phyloP scores from a whole-genome alignment of 2,888 invertebrate genomes.

The Idaea aversata region DNA sequence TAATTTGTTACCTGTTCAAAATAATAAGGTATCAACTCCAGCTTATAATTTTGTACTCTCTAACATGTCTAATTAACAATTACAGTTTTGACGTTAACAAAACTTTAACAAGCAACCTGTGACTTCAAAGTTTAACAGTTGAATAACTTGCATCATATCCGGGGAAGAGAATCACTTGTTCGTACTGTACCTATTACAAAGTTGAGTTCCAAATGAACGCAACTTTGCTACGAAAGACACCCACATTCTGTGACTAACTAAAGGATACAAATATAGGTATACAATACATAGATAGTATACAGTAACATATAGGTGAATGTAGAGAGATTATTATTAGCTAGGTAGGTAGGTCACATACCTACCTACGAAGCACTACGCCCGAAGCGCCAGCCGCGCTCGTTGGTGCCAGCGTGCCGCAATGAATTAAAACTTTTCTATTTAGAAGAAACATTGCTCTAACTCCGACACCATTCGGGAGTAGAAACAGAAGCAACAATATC shows the following conservation, averaged over 20 bases:
- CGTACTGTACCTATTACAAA: conserved; percentile 30
- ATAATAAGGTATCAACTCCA: neutral
- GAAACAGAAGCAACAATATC: conserved; percentile 44
- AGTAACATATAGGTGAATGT: conserved; percentile 7
- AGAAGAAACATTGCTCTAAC: conserved; percentile 50
- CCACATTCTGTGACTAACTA: conserved; percentile 18
- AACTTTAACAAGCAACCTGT: neutral
- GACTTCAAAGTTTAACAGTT: neutral
- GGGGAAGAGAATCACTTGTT: conserved; percentile 36
- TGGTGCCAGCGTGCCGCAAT: conserved; percentile 39
- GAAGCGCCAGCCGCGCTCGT: no score
- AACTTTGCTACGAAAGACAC: conserved; percentile 32
- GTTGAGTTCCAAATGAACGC: conserved; percentile 41
- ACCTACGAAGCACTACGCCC: conserved; percentile 7
- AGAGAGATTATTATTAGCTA: neutral
- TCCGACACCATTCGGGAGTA: conserved; percentile 40
- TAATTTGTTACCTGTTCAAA: no score
- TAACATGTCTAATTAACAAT: conserved; percentile 2
- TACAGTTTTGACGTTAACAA: neutral
- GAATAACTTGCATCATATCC: conserved; percentile 21
- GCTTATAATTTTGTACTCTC: neutral
- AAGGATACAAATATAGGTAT: neutral
- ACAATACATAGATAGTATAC: no score
- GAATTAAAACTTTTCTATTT: conserved; percentile 69
- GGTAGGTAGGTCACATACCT: neutral